Evolutionary conservation across 2,888 invertebrate species (phyloP).

Genomic region (Marronus borbonicus): DNA sequence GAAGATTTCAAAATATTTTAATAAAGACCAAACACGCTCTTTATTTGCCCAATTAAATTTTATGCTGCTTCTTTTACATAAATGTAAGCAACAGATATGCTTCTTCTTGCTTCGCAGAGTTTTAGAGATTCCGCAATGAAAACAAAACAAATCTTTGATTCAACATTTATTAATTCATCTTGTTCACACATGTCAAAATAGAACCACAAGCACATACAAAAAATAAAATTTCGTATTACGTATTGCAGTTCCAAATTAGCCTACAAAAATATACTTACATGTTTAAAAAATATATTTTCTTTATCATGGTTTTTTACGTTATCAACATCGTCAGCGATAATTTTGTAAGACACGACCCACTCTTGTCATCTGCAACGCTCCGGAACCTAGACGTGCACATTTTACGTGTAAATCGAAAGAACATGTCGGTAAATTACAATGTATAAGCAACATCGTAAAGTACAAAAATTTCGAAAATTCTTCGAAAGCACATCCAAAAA

Average conservation of each 20-base stretch:
- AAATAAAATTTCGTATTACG: conserved; percentile 28
- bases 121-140: not conserved
- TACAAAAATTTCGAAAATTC: conserved; percentile 1
- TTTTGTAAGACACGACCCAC: not conserved
- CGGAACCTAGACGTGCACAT: not conserved
- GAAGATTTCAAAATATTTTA: no score
- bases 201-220: conserved; percentile 37
- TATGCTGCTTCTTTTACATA: no score
- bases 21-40: no score
- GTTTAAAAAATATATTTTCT: conserved; percentile 38
- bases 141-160: not conserved
- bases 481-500: conserved; percentile 3
- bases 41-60: no score
- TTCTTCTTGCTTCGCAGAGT: no score
- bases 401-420: conserved; percentile 15
- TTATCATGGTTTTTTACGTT: conserved; percentile 15
- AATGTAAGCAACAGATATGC: no score
- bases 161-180: conserved; percentile 32
- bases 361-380: not conserved
- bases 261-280: conserved; percentile 37
- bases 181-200: conserved; percentile 23
- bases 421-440: not conserved
- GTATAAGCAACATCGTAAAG: conserved; percentile 5
- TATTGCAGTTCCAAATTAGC: conserved; percentile 24
- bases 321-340: not conserved